Evolutionary conservation across 2,888 invertebrate species (phyloP), one percentile per base, ranked within the genome.

Genomic region (Cinara cedri): DNA sequence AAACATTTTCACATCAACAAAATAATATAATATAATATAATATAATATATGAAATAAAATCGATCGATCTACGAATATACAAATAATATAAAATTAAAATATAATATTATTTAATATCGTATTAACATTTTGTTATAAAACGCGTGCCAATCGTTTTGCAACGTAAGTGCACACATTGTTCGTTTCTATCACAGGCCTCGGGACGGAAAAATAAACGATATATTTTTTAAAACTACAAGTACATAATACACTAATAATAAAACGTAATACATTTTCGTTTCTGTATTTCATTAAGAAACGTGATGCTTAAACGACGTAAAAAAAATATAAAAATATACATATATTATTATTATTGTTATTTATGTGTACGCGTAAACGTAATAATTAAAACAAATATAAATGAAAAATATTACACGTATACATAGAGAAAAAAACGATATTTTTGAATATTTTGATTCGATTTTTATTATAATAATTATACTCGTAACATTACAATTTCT

Each of bases 361-460:
- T 46, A 13, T 62, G 16, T 42, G 9, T 10, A 62, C 46, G n/a
- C 34, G 34, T 34, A 60, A 4, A 11, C 34, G n/a, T 63, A 44
- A 63, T 63, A 63, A 1, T 42, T 19, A 54, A n/a, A 71, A 44
- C n/a, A n/a, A n/a, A n/a, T n/a, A n/a, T n/a, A n/a, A n/a, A n/a
- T n/a, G n/a, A 60, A 72, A 57, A 46, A 49, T 19, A 21, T 72
- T 60, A 54, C 21, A 74, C 26, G 16, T 14, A 16, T 34, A 63
- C 6, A 46, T 8, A 49, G 4, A 13, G n/a, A 8, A 62, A 72
- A 63, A 74, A 63, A 63, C 21, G 54, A 65, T 75, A 65, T 16
- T 63, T 65, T 65, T 54, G 42, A 51, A 60, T 70, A 78, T 78
- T 78, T 78, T 78, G 78, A 78, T 78, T 78, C 70, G 78, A 44